Percentiles rank a stretch among this genome's conserved stretches.
Conservation (phyloP, 2,888 invertebrate genomes). For the Blastobasis lacticolella region DNA sequence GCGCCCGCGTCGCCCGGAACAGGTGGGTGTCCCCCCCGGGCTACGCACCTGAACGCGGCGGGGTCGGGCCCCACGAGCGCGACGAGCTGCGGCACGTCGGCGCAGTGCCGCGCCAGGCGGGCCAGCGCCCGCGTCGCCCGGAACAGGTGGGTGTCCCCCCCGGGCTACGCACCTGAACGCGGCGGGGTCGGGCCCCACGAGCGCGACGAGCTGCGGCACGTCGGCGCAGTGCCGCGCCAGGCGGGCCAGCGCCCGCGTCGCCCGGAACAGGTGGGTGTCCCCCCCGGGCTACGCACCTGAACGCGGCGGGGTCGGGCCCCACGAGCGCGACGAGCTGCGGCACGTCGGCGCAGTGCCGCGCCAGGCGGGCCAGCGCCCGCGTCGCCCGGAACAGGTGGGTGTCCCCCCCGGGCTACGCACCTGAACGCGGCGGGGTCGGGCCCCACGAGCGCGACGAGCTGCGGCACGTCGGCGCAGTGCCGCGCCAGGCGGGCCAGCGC, state of each 20-base stretch:
- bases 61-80: slow-evolving; percentile 94
- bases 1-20: not conserved
- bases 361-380: not conserved
- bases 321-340: not conserved
- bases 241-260: too few relatives aligned
- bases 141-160: slow-evolving; percentile 83
- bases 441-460: slow-evolving; percentile 92
- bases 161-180: too few relatives aligned
- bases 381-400: not conserved
- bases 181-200: too few relatives aligned
- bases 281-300: not conserved
- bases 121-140: slow-evolving; percentile 86
- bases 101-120: slow-evolving; percentile 83
- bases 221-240: too few relatives aligned
- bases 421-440: slow-evolving; percentile 88
- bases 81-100: slow-evolving; percentile 90
- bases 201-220: too few relatives aligned
- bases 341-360: not conserved
- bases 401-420: slow-evolving; percentile 12
- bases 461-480: slow-evolving; percentile 90
- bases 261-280: not conserved
- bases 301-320: not conserved
- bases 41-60: slow-evolving; percentile 76
- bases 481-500: slow-evolving; percentile 83
- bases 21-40: not conserved